Evolutionary conservation across 2,113 vertebrate genomes (phyloP).

Genomic region (Synchiropus splendidus): DNA sequence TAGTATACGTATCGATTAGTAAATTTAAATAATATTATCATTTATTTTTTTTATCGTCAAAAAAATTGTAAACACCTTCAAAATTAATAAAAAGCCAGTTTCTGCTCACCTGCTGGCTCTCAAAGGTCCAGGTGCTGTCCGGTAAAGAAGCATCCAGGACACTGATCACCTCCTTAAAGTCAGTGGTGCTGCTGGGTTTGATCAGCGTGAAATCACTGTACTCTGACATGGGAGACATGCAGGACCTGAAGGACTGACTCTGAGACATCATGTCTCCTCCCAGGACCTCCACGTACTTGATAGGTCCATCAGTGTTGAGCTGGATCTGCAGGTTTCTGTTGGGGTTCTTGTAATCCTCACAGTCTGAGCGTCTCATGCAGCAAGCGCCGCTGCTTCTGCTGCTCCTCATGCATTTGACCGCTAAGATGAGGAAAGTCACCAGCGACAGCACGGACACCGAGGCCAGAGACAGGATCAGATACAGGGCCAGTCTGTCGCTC

Average conservation of each 20-base stretch:
- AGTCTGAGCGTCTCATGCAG: conserved; percentile 42
- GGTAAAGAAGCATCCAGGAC: conserved; percentile 47
- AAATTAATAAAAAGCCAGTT: too few species aligned
- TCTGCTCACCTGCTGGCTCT: conserved; percentile 56
- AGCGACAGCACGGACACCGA: conserved; percentile 47
- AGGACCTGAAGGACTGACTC: conserved; percentile 77
- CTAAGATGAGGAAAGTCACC: conserved; percentile 39
- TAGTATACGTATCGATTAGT: too few species aligned
- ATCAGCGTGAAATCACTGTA: conserved; percentile 78
- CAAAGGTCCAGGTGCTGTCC: conserved; percentile 55
- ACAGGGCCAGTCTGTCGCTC: conserved; percentile 68
- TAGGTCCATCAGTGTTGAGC: conserved; percentile 78
- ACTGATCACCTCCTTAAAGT: conserved; percentile 33
- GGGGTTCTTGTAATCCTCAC: conserved; percentile 67
- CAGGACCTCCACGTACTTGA: conserved; percentile 87
- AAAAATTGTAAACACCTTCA: too few species aligned
- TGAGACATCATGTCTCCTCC: conserved; percentile 74
- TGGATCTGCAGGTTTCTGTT: conserved; percentile 77
- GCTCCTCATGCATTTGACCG: conserved; percentile 37
- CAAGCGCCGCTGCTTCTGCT: conserved; percentile 53
- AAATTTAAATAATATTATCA: too few species aligned
- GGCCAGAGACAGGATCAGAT: conserved; percentile 74
- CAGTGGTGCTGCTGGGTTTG: conserved; percentile 52
- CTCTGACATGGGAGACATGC: conserved; percentile 73
- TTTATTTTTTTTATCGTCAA: too few species aligned